Conservation (phyloP, 2,797 vertebrate genomes). For the Coregonus suidteri region DNA sequence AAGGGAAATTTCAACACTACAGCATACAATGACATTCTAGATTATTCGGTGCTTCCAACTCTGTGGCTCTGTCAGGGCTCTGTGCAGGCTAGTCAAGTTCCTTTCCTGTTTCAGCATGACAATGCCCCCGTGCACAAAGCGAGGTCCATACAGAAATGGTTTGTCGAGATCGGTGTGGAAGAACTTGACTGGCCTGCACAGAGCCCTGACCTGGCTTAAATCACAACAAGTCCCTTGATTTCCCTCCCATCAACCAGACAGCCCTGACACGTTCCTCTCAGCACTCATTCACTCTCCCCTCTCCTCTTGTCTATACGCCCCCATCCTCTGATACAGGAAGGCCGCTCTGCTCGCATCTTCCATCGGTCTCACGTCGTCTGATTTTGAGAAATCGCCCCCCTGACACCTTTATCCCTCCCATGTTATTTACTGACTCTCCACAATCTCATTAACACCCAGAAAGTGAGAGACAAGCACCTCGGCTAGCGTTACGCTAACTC, state of each 20-base stretch:
- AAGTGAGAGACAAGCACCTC: background rate
- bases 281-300: background rate
- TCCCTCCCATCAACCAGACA: background rate
- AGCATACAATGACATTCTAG: too few relatives aligned
- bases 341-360: background rate
- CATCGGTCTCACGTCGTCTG: constrained; percentile 26
- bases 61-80: too few relatives aligned
- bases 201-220: background rate
- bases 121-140: too few relatives aligned
- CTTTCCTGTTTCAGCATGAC: too few relatives aligned
- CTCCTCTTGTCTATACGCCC: background rate
- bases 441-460: constrained; percentile 27
- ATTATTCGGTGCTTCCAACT: too few relatives aligned
- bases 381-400: constrained; percentile 16
- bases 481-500: background rate
- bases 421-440: constrained; percentile 25
- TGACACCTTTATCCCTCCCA: background rate
- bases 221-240: background rate
- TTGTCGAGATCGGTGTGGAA: too few relatives aligned
- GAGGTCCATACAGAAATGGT: too few relatives aligned
- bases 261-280: background rate
- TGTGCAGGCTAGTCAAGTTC: too few relatives aligned
- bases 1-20: too few relatives aligned
- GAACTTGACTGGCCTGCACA: too few relatives aligned
- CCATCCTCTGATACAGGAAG: too few relatives aligned